phyloP scores from a whole-genome alignment of 1,140 invertebrate genomes.

The Gonatopus flavifemur region DNA sequence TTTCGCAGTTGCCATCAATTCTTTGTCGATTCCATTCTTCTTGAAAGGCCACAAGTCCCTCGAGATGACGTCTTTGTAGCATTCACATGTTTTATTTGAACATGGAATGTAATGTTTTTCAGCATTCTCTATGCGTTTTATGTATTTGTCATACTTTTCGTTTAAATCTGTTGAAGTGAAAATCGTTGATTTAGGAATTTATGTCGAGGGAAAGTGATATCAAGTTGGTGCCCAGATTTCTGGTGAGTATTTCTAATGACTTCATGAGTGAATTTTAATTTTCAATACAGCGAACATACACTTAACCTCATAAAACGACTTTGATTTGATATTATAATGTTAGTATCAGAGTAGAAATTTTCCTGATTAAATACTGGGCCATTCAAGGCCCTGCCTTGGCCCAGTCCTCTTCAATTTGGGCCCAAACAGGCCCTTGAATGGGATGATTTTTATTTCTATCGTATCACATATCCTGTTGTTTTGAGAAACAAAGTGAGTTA shows the following conservation, averaged over 20 bases:
- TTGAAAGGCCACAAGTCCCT: conserved; percentile 72
- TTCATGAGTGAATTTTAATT: no score
- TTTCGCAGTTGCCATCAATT: conserved; percentile 64
- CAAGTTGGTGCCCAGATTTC: no score
- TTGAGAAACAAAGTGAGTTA: no score
- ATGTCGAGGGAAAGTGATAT: conserved; percentile 8
- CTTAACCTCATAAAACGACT: not conserved
- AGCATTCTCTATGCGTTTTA: conserved; percentile 34
- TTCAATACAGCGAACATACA: not conserved
- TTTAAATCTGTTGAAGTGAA: conserved; percentile 23
- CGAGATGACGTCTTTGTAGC: conserved; percentile 66
- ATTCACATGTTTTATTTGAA: conserved; percentile 60
- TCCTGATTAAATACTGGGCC: no score
- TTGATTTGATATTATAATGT: not conserved
- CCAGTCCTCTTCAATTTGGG: no score
- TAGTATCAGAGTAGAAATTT: no score
- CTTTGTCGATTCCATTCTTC: conserved; percentile 67
- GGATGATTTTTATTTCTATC: no score
- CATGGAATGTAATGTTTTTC: conserved; percentile 36
- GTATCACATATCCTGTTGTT: no score
- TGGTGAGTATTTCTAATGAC: no score
- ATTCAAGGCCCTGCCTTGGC: no score
- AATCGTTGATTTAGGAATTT: not conserved
- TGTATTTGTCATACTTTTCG: conserved; percentile 35
- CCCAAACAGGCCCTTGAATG: no score